Evolutionary conservation across 2,888 invertebrate genomes (phyloP).

Genomic region (Epistrophella euchroma): DNA sequence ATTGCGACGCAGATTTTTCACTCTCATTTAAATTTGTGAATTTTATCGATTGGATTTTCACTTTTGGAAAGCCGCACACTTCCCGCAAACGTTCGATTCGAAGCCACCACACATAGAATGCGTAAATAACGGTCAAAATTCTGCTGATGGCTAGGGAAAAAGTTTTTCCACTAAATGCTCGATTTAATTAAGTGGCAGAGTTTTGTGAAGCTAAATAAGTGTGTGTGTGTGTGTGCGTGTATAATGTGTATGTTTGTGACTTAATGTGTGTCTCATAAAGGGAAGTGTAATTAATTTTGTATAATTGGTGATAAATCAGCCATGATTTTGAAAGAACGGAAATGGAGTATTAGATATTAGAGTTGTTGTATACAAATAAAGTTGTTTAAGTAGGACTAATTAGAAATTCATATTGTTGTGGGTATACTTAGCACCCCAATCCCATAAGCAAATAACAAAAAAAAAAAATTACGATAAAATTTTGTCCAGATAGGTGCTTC

Average conservation of each 20-base stretch:
- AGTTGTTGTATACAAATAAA: conserved; percentile 30
- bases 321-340: conserved; percentile 56
- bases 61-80: conserved; percentile 43
- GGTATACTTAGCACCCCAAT: neutral
- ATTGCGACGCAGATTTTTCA: conserved; percentile 60
- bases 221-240: conserved; percentile 1
- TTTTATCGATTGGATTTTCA: conserved; percentile 67
- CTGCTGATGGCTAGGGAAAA: conserved; percentile 48
- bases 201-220: conserved; percentile 5
- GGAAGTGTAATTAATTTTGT: conserved; percentile 68
- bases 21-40: conserved; percentile 50
- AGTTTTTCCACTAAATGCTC: conserved; percentile 67
- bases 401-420: neutral
- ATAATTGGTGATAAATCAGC: conserved; percentile 71
- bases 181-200: conserved; percentile 72
- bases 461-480: neutral
- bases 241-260: neutral
- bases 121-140: conserved; percentile 59
- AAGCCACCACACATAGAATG: conserved; percentile 62
- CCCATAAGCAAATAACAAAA: neutral
- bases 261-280: conserved; percentile 51
- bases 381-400: conserved; percentile 1
- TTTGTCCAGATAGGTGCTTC: too few relatives aligned
- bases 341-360: conserved; percentile 47
- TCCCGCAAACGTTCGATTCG: conserved; percentile 49